These are phyloP conservation scores for Marronus borbonicus DNA, from an alignment of 2,888 invertebrate genomes.

Conservation along the genomic window DNA sequence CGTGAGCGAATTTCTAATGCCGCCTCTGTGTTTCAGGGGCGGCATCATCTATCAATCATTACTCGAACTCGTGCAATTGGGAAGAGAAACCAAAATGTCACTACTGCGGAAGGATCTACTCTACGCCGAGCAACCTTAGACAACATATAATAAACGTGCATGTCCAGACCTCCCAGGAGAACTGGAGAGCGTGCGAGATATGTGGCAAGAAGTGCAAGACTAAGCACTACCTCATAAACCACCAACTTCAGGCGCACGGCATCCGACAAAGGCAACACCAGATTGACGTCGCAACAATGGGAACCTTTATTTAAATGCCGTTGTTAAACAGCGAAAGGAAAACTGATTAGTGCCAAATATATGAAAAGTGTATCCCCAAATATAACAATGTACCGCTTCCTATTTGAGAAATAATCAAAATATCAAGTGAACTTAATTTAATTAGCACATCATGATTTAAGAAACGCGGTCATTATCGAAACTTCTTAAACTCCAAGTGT, in stretches of 20 bases:
- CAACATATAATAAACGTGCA: conserved; percentile 86
- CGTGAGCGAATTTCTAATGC: conserved; percentile 62
- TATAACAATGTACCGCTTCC: too few species aligned
- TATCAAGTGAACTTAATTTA: too few species aligned
- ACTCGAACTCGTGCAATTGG: conserved; percentile 49
- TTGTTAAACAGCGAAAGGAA: conserved; percentile 54
- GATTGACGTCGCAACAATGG: conserved; percentile 53
- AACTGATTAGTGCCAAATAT: conserved; percentile 56
- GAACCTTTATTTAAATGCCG: conserved; percentile 52
- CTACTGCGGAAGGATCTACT: conserved; percentile 81
- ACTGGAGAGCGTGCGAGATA: conserved; percentile 82
- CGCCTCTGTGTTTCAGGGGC: conserved; percentile 80
- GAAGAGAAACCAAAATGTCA: conserved; percentile 77
- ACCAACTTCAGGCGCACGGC: conserved; percentile 83
- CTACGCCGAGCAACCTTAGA: conserved; percentile 82
- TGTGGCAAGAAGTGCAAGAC: conserved; percentile 85
- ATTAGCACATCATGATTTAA: too few species aligned
- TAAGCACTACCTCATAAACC: conserved; percentile 84
- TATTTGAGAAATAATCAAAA: too few species aligned
- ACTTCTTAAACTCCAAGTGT: too few species aligned
- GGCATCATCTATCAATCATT: conserved; percentile 67
- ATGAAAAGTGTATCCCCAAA: too few species aligned
- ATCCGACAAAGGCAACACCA: conserved; percentile 77
- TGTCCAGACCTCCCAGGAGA: conserved; percentile 79
- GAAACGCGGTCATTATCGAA: too few species aligned